Conservation (phyloP, 2,797 vertebrate genomes). For the Gallirallus australis region DNA sequence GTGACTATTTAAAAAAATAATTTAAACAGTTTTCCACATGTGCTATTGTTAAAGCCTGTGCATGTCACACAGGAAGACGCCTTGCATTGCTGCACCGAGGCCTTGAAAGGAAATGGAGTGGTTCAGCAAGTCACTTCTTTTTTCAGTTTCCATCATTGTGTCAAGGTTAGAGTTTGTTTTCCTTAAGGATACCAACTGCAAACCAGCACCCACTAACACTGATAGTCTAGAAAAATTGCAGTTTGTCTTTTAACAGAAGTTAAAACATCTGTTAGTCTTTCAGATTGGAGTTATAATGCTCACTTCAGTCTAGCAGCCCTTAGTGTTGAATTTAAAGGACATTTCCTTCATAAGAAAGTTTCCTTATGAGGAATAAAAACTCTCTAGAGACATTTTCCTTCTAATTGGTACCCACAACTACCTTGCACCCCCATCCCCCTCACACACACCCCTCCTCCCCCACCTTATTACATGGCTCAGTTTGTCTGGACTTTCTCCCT, state of each 20-base stretch:
- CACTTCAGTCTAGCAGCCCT: slow-evolving; percentile 27
- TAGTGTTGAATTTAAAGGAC: slow-evolving; percentile 42
- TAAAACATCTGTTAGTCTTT: slow-evolving; percentile 69
- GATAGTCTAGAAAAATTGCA: background rate
- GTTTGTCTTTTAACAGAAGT: slow-evolving; percentile 23
- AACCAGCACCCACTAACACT: slow-evolving; percentile 37
- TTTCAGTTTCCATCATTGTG: slow-evolving; percentile 47
- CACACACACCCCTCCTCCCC: background rate
- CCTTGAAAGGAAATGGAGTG: slow-evolving; percentile 56
- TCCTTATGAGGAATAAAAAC: slow-evolving; percentile 9
- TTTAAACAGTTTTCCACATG: slow-evolving; percentile 32
- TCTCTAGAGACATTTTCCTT: slow-evolving; percentile 21
- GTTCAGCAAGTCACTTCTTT: slow-evolving; percentile 34
- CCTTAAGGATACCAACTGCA: slow-evolving; percentile 45
- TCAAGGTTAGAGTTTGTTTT: slow-evolving; percentile 58
- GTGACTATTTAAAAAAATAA: background rate
- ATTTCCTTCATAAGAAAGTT: slow-evolving; percentile 46
- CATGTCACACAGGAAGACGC: slow-evolving; percentile 19
- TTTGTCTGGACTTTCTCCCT: background rate
- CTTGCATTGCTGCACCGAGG: background rate
- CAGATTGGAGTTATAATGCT: slow-evolving; percentile 15
- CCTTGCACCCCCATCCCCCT: background rate
- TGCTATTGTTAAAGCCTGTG: slow-evolving; percentile 55
- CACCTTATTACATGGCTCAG: background rate
- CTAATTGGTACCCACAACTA: background rate